Conservation (phyloP, 2,797 vertebrate genomes). For the Manis crassicaudata region DNA sequence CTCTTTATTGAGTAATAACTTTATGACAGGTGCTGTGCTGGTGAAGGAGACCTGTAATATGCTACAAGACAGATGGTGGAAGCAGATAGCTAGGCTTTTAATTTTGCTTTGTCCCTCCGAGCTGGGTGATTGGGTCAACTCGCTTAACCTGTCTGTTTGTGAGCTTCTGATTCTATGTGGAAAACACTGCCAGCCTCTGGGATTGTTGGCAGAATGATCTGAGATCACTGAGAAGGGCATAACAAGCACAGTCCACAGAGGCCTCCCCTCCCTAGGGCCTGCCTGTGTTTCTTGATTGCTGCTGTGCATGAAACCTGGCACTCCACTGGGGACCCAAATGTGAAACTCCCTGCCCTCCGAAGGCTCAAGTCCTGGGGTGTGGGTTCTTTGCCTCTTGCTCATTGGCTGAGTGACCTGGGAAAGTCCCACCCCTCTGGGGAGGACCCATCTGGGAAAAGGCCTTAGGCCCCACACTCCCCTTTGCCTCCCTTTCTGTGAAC, state of each 20-base stretch:
- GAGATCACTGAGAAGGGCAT: neutral
- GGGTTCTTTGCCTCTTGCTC: neutral
- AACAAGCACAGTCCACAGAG: neutral
- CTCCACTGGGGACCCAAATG: neutral
- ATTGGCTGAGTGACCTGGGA: neutral
- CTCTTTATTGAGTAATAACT: neutral
- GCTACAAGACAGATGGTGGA: neutral
- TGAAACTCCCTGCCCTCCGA: neutral
- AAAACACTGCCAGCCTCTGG: neutral
- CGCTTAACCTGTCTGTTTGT: neutral
- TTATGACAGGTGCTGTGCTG: neutral
- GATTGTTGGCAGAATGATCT: neutral
- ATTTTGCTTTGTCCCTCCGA: neutral
- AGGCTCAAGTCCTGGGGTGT: neutral
- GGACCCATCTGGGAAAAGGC: neutral
- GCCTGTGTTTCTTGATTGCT: neutral
- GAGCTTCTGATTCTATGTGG: neutral
- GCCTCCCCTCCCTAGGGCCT: neutral
- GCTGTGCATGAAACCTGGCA: too few species aligned
- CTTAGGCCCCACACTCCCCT: neutral
- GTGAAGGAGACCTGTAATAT: neutral
- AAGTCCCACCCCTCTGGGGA: neutral
- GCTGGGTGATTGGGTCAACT: neutral
- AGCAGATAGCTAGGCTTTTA: neutral
- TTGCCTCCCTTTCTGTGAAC: neutral